phyloP scores from a whole-genome alignment of 2,888 invertebrate genomes.

The Lycocerus yunnanus region DNA sequence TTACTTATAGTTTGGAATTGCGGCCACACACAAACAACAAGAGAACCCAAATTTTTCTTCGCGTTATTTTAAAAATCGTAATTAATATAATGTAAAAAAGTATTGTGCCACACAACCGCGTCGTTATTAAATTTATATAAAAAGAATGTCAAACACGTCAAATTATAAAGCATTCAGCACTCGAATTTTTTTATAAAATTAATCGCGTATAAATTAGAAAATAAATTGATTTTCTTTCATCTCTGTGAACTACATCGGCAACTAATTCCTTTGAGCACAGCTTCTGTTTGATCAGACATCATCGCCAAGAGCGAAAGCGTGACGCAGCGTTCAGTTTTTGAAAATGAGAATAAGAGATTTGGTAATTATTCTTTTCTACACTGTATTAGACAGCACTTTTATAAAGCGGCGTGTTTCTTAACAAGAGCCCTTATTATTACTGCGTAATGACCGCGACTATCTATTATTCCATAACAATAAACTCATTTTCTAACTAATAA shows the following conservation, averaged over 20 bases:
- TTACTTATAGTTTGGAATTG: background rate
- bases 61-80: background rate
- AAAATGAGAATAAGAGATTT: slow-evolving; percentile 34
- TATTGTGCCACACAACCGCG: background rate
- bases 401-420: slow-evolving; percentile 33
- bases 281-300: slow-evolving; percentile 32
- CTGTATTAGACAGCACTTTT: slow-evolving; percentile 43
- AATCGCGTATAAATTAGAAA: slow-evolving; percentile 31
- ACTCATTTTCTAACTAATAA: slow-evolving; percentile 25
- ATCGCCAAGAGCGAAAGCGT: slow-evolving; percentile 28
- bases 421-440: slow-evolving; percentile 39
- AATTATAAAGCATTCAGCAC: background rate
- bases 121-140: background rate
- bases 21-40: background rate
- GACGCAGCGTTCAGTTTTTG: slow-evolving; percentile 30
- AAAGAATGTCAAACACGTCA: background rate
- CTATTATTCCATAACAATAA: slow-evolving; percentile 37
- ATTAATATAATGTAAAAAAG: background rate
- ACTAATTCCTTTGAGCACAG: slow-evolving; percentile 26
- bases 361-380: slow-evolving; percentile 41
- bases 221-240: slow-evolving; percentile 38
- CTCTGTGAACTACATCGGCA: slow-evolving; percentile 22
- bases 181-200: slow-evolving; percentile 4
- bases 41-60: too few species aligned
- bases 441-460: slow-evolving; percentile 40